Evolutionary conservation across 2,113 vertebrate species (phyloP).

Genomic region (Empidonax traillii): DNA sequence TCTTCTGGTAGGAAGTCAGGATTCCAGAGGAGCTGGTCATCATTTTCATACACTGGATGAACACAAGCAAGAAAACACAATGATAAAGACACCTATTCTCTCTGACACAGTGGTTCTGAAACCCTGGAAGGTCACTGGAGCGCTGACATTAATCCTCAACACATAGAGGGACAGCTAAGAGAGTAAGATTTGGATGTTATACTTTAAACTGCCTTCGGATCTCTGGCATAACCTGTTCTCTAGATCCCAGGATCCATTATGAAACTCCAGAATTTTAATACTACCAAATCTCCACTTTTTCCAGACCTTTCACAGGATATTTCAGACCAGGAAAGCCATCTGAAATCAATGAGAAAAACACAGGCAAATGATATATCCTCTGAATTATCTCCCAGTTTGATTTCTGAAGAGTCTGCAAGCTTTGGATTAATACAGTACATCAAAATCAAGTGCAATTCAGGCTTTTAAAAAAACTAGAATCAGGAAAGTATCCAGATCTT

Average conservation of each 20-base stretch:
- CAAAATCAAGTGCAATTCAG: neutral
- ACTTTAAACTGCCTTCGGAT: neutral
- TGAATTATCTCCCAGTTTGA: neutral
- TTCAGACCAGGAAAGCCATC: neutral
- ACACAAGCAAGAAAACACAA: neutral
- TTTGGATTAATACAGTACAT: neutral
- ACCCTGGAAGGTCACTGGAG: neutral
- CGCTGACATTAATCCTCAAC: neutral
- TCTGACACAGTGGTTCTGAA: neutral
- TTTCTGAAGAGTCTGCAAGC: neutral
- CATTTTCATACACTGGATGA: constrained; percentile 90
- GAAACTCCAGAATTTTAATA: neutral
- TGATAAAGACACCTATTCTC: neutral
- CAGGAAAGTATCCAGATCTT: neutral
- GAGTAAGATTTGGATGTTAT: too few relatives aligned
- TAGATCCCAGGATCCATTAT: neutral
- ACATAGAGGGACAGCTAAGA: neutral
- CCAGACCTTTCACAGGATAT: neutral
- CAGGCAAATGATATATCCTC: neutral
- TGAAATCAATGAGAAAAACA: neutral
- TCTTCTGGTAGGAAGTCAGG: constrained; percentile 89
- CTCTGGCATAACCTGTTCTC: neutral
- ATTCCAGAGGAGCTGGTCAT: constrained; percentile 97
- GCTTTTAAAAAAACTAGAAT: neutral
- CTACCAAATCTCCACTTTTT: neutral